Percentiles rank a stretch among this genome's conserved stretches.
phyloP scores from a whole-genome alignment of 64 coral and sea anemone species.

The Stichodactyla mertensii region DNA sequence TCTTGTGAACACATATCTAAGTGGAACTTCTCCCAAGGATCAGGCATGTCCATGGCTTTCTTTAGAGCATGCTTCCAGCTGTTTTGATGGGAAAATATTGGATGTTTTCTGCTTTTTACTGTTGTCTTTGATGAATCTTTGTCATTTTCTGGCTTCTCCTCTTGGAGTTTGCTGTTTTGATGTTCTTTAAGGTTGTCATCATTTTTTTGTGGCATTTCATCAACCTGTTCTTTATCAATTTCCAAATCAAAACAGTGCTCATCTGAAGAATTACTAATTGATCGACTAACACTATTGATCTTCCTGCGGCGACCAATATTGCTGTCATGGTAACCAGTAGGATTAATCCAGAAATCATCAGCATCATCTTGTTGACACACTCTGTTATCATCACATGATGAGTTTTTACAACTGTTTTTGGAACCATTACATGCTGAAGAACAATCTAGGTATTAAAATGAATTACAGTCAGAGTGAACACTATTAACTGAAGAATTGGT shows the following conservation, averaged over 20 bases:
- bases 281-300: not conserved
- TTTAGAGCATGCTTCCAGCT: slow-evolving; percentile 85
- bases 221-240: not conserved
- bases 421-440: not conserved
- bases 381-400: not conserved
- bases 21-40: slow-evolving; percentile 95
- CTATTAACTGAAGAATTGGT: too few species aligned
- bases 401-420: not conserved
- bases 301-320: not conserved
- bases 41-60: slow-evolving; percentile 65
- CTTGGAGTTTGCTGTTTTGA: not conserved
- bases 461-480: too few species aligned
- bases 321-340: not conserved
- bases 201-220: not conserved
- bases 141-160: not conserved
- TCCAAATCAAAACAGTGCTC: slow-evolving; percentile 19
- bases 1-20: slow-evolving; percentile 79
- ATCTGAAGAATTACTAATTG: slow-evolving; percentile 17
- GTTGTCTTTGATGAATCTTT: not conserved
- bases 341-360: not conserved
- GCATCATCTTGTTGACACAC: not conserved
- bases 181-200: not conserved
- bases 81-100: slow-evolving; percentile 61
- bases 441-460: not conserved
- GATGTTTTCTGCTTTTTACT: not conserved